Evolutionary conservation across 1,140 invertebrate species (phyloP), one percentile per base, ranked within the genome.

Genomic region (Aphis craccivora): DNA sequence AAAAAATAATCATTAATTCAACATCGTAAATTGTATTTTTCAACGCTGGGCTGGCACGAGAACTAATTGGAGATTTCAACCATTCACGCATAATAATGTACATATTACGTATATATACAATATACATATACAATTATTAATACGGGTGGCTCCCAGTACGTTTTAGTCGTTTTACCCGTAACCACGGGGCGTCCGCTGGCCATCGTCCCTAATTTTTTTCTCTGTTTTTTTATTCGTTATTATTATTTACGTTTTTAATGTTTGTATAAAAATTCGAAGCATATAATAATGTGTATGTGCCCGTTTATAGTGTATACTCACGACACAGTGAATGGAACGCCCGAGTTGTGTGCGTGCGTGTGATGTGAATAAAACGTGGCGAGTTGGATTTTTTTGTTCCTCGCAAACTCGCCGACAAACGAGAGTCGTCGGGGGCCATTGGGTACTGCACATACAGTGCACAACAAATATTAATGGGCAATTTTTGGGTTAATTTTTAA

Each of bases 21-120:
- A 89, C 87, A 35, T 89, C 87, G 87, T 89, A 89, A 89, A 89
- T 89, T 48, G 87, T 35, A 89, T 89, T 89, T 88, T 53, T 89
- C 87, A 89, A 89, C 87, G 87, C 87, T 51, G 48, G 6, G 22
- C 87, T 53, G 87, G 87, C 48, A 89, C 87, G 87, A 51, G 20
- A 53, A 89, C 87, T 89, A 89, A 89, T 89, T 89, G 87, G 87
- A 89, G 87, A 89, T 53, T 53, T 53, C 87, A 2, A 51, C 84
- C 45, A 51, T 88, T 48, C 86, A 35, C n/a, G 40, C 83, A 40
- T 40, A 35, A 23, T 35, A 76, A 76, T 76, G n/a, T 76, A 76
- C 14, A 51, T 51, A 48, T 48, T 48, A 48, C 11, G 48, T 48
- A 48, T 11, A 1, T 51, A 51, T 51, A 20, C 18, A 51, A 18